These are phyloP conservation scores for Cheracebus regulus DNA, from an alignment of 2,797 vertebrate genomes.

Conservation along the genomic window DNA sequence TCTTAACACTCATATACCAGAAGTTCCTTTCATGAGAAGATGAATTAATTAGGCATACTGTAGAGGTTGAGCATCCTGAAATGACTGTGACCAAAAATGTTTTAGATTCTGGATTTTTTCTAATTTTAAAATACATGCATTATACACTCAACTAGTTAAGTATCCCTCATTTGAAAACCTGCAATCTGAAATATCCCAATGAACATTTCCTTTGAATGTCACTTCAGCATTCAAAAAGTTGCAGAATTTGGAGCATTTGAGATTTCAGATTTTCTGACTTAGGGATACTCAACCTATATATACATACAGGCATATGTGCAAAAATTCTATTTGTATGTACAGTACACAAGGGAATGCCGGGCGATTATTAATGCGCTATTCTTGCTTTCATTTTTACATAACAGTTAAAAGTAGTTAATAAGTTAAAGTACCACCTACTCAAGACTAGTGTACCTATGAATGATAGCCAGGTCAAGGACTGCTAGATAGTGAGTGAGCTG, in stretches of 20 bases:
- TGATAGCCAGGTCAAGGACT: neutral
- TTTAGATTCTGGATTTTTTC: neutral
- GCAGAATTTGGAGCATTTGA: neutral
- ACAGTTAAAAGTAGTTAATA: neutral
- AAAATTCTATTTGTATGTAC: neutral
- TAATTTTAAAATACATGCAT: neutral
- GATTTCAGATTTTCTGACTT: neutral
- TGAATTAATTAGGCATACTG: neutral
- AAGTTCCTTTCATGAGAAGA: neutral
- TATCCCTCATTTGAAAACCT: neutral
- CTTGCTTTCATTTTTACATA: conserved; percentile 8
- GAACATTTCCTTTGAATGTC: neutral
- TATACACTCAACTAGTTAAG: neutral
- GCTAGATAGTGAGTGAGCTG: neutral
- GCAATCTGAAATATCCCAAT: neutral
- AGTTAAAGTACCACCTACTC: neutral
- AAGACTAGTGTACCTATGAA: neutral
- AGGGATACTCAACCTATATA: neutral
- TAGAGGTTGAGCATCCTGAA: neutral
- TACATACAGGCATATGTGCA: neutral
- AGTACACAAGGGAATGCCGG: neutral
- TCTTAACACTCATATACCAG: neutral
- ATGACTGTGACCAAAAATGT: neutral
- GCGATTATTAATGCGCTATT: neutral
- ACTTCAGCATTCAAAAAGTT: neutral